Conservation (phyloP, 2,888 invertebrate genomes). For the Encarsia formosa region DNA sequence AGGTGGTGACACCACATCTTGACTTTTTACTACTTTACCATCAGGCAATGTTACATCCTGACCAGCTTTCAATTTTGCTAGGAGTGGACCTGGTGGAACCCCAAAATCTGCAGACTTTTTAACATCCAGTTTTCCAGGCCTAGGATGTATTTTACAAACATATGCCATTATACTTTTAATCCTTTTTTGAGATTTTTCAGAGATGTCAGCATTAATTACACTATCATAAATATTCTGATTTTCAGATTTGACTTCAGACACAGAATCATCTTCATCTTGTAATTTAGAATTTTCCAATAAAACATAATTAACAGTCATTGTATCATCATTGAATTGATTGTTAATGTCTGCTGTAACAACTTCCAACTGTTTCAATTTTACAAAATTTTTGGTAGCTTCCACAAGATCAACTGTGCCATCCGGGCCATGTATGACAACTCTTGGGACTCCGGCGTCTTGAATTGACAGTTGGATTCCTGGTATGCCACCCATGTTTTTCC, state of each 20-base stretch:
- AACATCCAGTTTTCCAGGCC: slow-evolving; percentile 69
- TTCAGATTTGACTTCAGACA: slow-evolving; percentile 50
- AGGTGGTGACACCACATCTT: slow-evolving; percentile 70
- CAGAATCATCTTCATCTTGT: slow-evolving; percentile 27
- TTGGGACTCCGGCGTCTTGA: slow-evolving; percentile 78
- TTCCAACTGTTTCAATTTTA: slow-evolving; percentile 67
- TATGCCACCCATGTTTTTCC: slow-evolving; percentile 84
- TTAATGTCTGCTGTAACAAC: slow-evolving; percentile 62
- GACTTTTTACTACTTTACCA: slow-evolving; percentile 68
- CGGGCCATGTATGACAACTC: slow-evolving; percentile 80
- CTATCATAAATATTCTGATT: slow-evolving; percentile 67
- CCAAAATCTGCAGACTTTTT: slow-evolving; percentile 76
- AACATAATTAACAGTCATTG: slow-evolving; percentile 71
- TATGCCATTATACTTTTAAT: slow-evolving; percentile 58
- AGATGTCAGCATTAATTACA: slow-evolving; percentile 48
- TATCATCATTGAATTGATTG: slow-evolving; percentile 65
- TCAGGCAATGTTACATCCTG: slow-evolving; percentile 71
- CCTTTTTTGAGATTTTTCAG: slow-evolving; percentile 31
- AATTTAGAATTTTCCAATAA: slow-evolving; percentile 52
- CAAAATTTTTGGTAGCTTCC: slow-evolving; percentile 70
- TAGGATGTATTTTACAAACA: slow-evolving; percentile 62
- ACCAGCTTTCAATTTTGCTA: slow-evolving; percentile 82
- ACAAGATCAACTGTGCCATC: slow-evolving; percentile 70
- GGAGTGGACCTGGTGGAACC: slow-evolving; percentile 78
- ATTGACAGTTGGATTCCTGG: slow-evolving; percentile 81